A percentile compares a stretch with the other conserved stretches of the same genome.
Conservation (phyloP, 2,888 invertebrate species). For the Ormia ochracea region DNA sequence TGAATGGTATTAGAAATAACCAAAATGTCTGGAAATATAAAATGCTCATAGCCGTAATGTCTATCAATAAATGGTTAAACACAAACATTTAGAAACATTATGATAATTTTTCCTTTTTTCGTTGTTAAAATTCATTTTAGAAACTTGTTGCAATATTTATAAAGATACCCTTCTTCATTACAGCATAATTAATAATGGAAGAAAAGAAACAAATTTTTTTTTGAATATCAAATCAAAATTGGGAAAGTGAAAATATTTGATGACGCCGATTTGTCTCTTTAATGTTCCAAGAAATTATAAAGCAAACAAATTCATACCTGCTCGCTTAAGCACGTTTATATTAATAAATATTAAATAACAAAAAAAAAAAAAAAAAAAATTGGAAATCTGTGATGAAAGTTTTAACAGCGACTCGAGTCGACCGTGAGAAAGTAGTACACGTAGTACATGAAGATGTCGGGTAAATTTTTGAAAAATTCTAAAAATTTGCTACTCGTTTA, state of each 20-base stretch:
- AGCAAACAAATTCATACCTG: background rate
- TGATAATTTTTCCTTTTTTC: background rate
- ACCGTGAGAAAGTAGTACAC: background rate
- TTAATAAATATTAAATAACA: constrained; percentile 16
- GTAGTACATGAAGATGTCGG: no score
- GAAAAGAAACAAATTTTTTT: background rate
- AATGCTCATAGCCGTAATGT: constrained; percentile 47
- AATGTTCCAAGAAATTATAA: background rate
- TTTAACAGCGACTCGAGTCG: background rate
- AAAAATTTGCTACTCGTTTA: no score
- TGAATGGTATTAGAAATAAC: constrained; percentile 2
- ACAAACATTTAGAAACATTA: background rate
- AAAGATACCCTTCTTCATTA: constrained; percentile 19
- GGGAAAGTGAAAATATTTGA: constrained; percentile 39
- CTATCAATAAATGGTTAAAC: constrained; percentile 39
- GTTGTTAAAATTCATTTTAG: background rate
- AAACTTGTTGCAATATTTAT: background rate
- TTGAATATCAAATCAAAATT: background rate
- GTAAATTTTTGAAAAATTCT: no score
- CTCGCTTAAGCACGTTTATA: background rate
- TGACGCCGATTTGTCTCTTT: constrained; percentile 59
- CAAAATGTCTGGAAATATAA: constrained; percentile 12
- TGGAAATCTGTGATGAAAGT: background rate
- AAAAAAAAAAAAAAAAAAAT: background rate
- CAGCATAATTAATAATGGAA: constrained; percentile 51